Evolutionary conservation across 2,888 invertebrate species (phyloP).

Genomic region (Cylloceria caligata): DNA sequence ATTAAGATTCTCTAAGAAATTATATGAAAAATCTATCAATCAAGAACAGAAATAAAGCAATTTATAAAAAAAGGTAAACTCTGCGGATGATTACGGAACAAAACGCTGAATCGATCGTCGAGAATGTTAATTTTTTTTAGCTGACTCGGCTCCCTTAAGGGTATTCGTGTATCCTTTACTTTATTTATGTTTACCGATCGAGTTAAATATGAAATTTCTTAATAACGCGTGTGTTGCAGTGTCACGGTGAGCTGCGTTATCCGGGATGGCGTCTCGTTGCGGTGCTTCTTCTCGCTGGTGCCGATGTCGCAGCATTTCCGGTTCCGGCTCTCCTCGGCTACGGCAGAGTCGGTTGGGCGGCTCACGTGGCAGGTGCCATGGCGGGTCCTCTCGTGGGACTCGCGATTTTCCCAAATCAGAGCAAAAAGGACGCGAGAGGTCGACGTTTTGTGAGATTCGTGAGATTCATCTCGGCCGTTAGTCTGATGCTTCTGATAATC

Average conservation of each 20-base stretch:
- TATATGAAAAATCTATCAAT: too few relatives aligned
- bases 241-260: conserved; percentile 83
- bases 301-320: conserved; percentile 87
- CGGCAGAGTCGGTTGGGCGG: conserved; percentile 88
- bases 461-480: conserved; percentile 80
- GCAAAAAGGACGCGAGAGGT: conserved; percentile 82
- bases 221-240: too few relatives aligned
- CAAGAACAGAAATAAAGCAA: too few relatives aligned
- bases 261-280: conserved; percentile 84
- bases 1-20: too few relatives aligned
- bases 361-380: conserved; percentile 90
- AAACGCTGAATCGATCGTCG: too few relatives aligned
- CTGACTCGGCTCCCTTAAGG: too few relatives aligned
- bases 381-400: conserved; percentile 89
- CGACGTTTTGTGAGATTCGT: conserved; percentile 82
- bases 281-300: conserved; percentile 88
- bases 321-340: conserved; percentile 81
- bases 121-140: too few relatives aligned
- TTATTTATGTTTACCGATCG: too few relatives aligned
- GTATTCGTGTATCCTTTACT: too few relatives aligned
- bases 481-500: conserved; percentile 80
- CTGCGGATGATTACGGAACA: too few relatives aligned
- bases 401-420: conserved; percentile 85
- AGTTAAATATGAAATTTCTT: too few relatives aligned
- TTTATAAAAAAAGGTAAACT: too few relatives aligned